Conservation (phyloP, 2,888 invertebrate species). For the Himalopsyche kuldschensis region DNA sequence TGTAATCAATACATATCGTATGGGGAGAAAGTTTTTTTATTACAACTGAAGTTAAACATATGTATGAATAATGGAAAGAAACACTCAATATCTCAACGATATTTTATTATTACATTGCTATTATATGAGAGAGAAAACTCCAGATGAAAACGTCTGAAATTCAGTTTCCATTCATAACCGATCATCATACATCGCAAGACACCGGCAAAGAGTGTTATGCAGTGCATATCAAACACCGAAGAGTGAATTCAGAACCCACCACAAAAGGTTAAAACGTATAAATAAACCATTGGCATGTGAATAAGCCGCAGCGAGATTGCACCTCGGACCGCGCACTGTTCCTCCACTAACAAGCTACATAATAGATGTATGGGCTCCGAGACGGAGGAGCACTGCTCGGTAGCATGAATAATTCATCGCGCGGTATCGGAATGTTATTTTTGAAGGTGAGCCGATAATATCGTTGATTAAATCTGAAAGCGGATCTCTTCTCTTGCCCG, state of each 20-base stretch:
- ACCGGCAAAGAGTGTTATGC: not conserved
- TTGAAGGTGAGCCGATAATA: conserved; percentile 28
- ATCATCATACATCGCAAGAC: not conserved
- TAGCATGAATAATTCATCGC: conserved; percentile 31
- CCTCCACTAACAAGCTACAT: not conserved
- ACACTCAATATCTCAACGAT: not conserved
- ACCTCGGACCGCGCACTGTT: conserved; percentile 7
- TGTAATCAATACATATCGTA: too few species aligned
- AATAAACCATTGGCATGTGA: conserved; percentile 28
- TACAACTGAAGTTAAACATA: too few species aligned
- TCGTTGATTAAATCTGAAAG: conserved; percentile 26
- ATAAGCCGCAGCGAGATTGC: conserved; percentile 16
- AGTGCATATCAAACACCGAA: not conserved
- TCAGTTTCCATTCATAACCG: not conserved
- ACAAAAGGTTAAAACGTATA: conserved; percentile 19
- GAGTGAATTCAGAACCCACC: not conserved
- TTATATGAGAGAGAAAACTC: not conserved
- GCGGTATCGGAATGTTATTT: conserved; percentile 24
- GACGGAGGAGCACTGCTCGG: not conserved
- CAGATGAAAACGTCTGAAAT: not conserved
- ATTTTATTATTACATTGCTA: not conserved
- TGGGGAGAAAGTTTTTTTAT: too few species aligned
- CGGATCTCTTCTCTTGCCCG: not conserved
- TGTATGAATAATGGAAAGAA: too few species aligned
- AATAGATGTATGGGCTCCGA: not conserved